Base-by-base conservation (phyloP, 2,888 invertebrate species). In the Meganola albula region DNA sequence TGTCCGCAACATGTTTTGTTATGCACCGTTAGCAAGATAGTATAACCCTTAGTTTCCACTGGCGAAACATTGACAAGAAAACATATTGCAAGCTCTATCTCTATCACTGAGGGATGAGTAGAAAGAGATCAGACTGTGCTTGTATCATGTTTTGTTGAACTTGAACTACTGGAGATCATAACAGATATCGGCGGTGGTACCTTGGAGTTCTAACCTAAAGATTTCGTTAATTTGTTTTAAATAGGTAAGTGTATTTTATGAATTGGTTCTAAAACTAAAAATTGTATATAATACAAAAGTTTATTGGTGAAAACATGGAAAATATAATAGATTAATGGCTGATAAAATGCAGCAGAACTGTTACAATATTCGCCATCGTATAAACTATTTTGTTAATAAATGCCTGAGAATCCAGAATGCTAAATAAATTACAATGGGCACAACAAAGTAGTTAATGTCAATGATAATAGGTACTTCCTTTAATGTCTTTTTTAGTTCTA, bases 291-390 rank as follows among this genome's bases (percentile, higher is more conserved):
- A 85, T 85, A 85, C 85, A 85, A 85, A 85, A 82, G 79, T 85
- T 84, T 85, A 85, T 85, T 85, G 85, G 85, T 85, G 85, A 85
- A 85, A 85, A 85, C 85, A 85, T 85, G 85, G 83, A 85, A 85
- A 85, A 85, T 85, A 85, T 85, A 84, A 84, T 84, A 82, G 84
- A 83, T 80, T 82, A 84, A 83, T 84, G 85, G 84, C 84, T 85
- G 85, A 82, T 83, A 84, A 84, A 84, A 85, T 83, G 85, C 84
- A 85, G 85, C 84, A 75, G 82, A 83, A 84, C 82, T 80, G 74
- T 84, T 83, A 85, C 85, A 85, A 85, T 83, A 82, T 76, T 79
- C 77, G 79, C 79, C 82, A 82, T 84, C 82, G 83, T 77, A 83
- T 77, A 40, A 75, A 76, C 77, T 84, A 82, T 75, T 74, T 77